Conservation (phyloP, 2,888 invertebrate genomes). For the Pheosia gnoma region DNA sequence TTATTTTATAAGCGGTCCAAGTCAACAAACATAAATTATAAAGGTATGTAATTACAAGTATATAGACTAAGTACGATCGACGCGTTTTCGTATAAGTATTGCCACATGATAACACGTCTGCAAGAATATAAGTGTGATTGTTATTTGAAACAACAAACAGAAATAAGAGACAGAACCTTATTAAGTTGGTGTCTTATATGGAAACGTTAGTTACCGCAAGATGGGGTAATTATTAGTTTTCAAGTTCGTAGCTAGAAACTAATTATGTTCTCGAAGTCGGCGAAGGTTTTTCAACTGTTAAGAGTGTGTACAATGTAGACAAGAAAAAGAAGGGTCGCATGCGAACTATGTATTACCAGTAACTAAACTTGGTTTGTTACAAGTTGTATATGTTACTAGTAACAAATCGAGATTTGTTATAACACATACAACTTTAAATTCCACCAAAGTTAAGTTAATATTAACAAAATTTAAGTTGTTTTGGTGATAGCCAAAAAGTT, state of each 20-base stretch:
- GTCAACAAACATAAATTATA: too few relatives aligned
- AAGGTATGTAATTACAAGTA: too few relatives aligned
- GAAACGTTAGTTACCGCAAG: slow-evolving; percentile 20
- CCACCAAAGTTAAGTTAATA: too few relatives aligned
- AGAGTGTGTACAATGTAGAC: slow-evolving; percentile 9
- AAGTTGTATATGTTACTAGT: too few relatives aligned
- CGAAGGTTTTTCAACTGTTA: slow-evolving; percentile 15
- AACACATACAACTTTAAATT: too few relatives aligned
- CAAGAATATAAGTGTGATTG: slow-evolving; percentile 18
- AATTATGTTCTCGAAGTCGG: slow-evolving; percentile 28
- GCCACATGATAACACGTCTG: background rate
- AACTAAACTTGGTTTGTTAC: too few relatives aligned
- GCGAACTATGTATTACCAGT: too few relatives aligned
- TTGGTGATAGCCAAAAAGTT: too few relatives aligned
- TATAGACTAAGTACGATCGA: background rate
- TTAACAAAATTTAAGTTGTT: too few relatives aligned
- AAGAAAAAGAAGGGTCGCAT: background rate
- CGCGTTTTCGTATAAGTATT: background rate
- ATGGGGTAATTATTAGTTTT: slow-evolving; percentile 43
- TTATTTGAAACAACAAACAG: slow-evolving; percentile 17
- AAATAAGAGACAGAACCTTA: slow-evolving; percentile 22
- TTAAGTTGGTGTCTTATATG: slow-evolving; percentile 19
- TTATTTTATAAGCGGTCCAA: too few relatives aligned
- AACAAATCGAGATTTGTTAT: too few relatives aligned
- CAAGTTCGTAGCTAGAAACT: slow-evolving; percentile 33